phyloP scores from a whole-genome alignment of 2,113 vertebrate species.

The Corydoras sp. region DNA sequence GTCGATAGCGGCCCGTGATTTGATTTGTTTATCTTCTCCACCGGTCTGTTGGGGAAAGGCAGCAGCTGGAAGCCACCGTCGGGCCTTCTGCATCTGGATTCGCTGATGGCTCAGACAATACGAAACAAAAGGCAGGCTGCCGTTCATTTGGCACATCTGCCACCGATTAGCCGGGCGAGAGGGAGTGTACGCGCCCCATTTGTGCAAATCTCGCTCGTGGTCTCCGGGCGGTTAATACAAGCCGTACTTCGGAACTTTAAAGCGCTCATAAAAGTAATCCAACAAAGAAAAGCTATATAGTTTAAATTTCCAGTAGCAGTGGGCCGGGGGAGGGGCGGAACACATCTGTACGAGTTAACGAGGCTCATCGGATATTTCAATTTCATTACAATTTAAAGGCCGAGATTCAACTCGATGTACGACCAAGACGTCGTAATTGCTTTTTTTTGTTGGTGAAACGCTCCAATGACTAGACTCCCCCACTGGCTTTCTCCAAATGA shows the following conservation, averaged over 20 bases:
- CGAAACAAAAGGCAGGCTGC: conserved; percentile 19
- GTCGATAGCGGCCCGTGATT: not conserved
- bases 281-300: not conserved
- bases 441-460: too few species aligned
- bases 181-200: conserved; percentile 6
- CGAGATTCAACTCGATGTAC: too few species aligned
- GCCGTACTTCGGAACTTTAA: not conserved
- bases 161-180: conserved; percentile 1
- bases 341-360: too few species aligned
- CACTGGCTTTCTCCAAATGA: too few species aligned
- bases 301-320: not conserved
- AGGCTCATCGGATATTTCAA: not conserved
- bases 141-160: conserved; percentile 33
- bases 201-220: conserved; percentile 13
- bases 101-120: conserved; percentile 25
- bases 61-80: not conserved
- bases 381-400: too few species aligned
- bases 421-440: too few species aligned
- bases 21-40: not conserved
- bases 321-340: not conserved
- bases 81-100: conserved; percentile 27
- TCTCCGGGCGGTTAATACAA: conserved; percentile 4
- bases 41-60: not conserved
- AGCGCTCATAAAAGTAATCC: not conserved
- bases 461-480: too few species aligned